Evolutionary conservation across 1,140 invertebrate genomes (phyloP), one percentile per base, ranked within the genome.

Genomic region (Drosophila mayri): DNA sequence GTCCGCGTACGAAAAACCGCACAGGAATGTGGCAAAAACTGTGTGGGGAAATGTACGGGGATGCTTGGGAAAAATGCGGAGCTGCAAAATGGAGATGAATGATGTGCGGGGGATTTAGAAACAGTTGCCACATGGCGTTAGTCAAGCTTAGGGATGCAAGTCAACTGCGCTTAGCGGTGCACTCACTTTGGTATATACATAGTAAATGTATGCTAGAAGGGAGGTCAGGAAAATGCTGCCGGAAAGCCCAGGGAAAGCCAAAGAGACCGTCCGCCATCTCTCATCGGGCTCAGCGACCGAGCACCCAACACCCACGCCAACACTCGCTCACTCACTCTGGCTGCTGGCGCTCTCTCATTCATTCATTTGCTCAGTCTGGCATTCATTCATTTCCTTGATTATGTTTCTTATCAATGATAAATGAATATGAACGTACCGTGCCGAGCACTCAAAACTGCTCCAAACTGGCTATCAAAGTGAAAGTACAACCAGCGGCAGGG

Each of bases 341-440:
- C 38, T 64, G 43, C 58, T 25, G 25, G 74, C 59, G 77, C 54
- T 65, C 46, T 88, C 62, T 88, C 77, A 90, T 88, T 88, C 84
- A 88, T 88, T 88, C 84, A 90, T 88, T 88, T 88, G 77, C 86
- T 72, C 85, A 85, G 73, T 90, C 81, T 76, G 81, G 66, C 85
- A 88, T 88, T 88, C 81, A 90, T 90, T 88, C 85, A 88, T 88
- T 88, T 90, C 77, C 85, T 85, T 90, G 85, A 88, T 88, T 88
- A 90, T 88, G 85, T 88, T 88, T 75, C 85, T 88, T 88, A 88
- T 88, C 85, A 88, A 88, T 88, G 85, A 88, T 88, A 81, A 90
- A 88, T 88, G 85, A 90, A 88, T 90, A 81, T 75, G 77, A 90
- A 88, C 76, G 75, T 79, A 43, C 62, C 37, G 32, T 37, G 49